Base-by-base conservation (phyloP, 1,140 invertebrate genomes). In the Drosophila quadrilineata region DNA sequence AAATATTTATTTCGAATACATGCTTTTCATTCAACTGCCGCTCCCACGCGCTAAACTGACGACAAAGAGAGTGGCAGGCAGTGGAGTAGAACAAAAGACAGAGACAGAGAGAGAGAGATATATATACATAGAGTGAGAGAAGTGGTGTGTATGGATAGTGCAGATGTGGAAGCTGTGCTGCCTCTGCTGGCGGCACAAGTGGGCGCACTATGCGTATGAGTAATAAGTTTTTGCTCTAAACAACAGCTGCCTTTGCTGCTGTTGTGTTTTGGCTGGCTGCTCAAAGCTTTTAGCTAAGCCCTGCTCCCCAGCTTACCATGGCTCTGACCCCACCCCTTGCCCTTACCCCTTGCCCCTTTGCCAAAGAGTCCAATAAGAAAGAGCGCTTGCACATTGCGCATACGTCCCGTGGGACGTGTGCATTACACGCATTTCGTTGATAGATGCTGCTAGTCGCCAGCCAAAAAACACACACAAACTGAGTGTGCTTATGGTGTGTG, bases 271-370 rank as follows among this genome's bases (percentile, higher is more conserved):
- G 62, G 21, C 12, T 65, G 33, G 28, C 21, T 65, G 62, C 45
- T 50, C 45, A 65, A 65, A 59, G 62, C 62, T 65, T 59, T 65
- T 36, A 65, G 53, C 10, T 35, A 43, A 19, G 3, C 14, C 40
- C 40, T 6, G 1, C 12, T 0, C 21, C 24, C 3, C 17, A 3
- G 8, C 26, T 12, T 17, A 4, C 17, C 46, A n/a, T 21, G n/a
- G 2, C 2, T 6, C 8, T 16, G 1, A 28, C 0, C 6, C 6
- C 22, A 9, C 24, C 0, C 40, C 17, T 9, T 14, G 38, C 21
- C 8, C n/a, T n/a, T n/a, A n/a, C n/a, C n/a, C n/a, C n/a, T n/a
- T n/a, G n/a, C n/a, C n/a, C n/a, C n/a, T n/a, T n/a, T n/a, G n/a
- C n/a, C n/a, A n/a, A n/a, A n/a, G n/a, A n/a, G n/a, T n/a, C n/a